phyloP scores from a whole-genome alignment of 64 coral and sea anemone species.

The Pocillopora damicornis region DNA sequence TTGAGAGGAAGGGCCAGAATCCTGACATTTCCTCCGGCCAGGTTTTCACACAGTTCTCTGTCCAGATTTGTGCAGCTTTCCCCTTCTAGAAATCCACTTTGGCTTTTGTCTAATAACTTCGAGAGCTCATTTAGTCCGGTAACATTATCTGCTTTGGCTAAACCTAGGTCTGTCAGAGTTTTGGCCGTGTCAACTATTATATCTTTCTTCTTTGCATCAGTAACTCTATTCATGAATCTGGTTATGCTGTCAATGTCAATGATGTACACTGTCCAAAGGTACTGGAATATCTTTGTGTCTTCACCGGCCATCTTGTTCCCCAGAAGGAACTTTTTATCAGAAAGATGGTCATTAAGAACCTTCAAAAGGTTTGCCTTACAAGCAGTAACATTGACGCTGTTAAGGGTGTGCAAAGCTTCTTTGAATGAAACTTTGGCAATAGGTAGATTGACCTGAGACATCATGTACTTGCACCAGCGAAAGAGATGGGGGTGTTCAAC shows the following conservation, averaged over 20 bases:
- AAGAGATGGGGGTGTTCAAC: constrained; percentile 24
- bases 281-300: constrained; percentile 14
- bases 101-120: neutral
- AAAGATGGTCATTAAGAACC: constrained; percentile 5
- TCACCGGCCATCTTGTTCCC: neutral
- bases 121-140: constrained; percentile 23
- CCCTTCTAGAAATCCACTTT: constrained; percentile 24
- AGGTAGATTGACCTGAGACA: constrained; percentile 2
- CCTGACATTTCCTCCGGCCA: constrained; percentile 5
- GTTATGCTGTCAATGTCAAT: constrained; percentile 21
- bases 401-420: neutral
- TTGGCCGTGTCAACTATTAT: neutral
- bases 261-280: constrained; percentile 24
- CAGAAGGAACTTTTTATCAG: neutral
- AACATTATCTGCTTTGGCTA: neutral
- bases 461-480: constrained; percentile 26
- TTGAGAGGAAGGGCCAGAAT: constrained; percentile 10
- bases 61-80: constrained; percentile 16
- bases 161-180: constrained; percentile 6
- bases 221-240: constrained; percentile 24
- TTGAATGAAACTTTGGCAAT: neutral
- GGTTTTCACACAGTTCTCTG: constrained; percentile 10
- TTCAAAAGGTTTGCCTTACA: neutral
- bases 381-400: neutral
- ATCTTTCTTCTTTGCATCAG: neutral